Evolutionary conservation across 2,888 invertebrate species (phyloP).

Genomic region (Conchocele bisecta): DNA sequence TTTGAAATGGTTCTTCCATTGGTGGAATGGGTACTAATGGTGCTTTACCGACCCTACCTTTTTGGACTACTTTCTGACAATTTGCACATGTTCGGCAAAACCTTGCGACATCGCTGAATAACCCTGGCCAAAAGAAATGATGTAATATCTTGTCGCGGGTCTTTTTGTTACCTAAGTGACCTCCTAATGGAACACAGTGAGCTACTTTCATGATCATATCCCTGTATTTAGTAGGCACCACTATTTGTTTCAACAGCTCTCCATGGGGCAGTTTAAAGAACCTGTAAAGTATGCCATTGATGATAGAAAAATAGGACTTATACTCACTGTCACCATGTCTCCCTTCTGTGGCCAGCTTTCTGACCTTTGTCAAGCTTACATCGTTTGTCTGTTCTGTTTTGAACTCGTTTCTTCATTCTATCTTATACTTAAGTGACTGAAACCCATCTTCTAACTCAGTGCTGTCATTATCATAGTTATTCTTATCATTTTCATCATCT

Average conservation of each 20-base stretch:
- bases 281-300: neutral
- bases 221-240: neutral
- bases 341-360: no score
- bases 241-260: neutral
- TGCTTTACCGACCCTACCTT: slow-evolving; percentile 1
- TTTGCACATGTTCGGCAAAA: slow-evolving; percentile 2
- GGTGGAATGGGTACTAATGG: slow-evolving; percentile 7
- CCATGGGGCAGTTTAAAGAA: neutral
- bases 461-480: no score
- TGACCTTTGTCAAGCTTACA: no score
- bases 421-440: no score
- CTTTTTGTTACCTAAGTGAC: slow-evolving; percentile 1
- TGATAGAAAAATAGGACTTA: neutral
- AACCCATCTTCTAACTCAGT: no score
- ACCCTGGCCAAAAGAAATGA: slow-evolving; percentile 13
- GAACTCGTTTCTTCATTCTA: no score
- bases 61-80: neutral
- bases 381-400: no score
- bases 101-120: slow-evolving; percentile 2
- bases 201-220: neutral
- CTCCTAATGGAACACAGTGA: neutral
- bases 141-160: neutral
- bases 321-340: no score
- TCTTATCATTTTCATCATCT: no score
- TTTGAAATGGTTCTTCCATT: slow-evolving; percentile 3